Evolutionary conservation across 2,888 invertebrate genomes (phyloP), one percentile per base, ranked within the genome.

Genomic region (Pandemis corylana): DNA sequence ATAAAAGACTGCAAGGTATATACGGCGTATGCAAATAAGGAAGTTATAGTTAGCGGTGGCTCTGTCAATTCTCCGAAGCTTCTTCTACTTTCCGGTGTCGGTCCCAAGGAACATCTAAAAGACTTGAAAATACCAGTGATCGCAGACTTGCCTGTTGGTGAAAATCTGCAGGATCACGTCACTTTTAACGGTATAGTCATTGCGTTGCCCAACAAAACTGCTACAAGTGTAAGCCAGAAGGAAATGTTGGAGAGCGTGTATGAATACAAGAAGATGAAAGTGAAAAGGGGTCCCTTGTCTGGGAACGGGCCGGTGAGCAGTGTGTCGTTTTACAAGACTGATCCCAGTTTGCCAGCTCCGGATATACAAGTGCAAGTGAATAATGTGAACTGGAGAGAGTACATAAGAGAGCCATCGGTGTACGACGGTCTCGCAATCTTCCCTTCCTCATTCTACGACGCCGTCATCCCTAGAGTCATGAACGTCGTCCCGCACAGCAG

Each of bases 331-430:
- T 87, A 95, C 0, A 95, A 95, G 84, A 96, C 88, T 0, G 82
- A 88, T 1, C 94, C 95, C 20, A 28, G 86, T 56, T 85, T 91
- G 0, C 88, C 87, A 7, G 89, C 95, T 4, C 96, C 96, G 0
- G 96, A 97, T 81, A 93, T 97, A 7, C 96, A 97, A 83, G 95
- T 87, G 77, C 93, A 95, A 66, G 94, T 95, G 36, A 95, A 95
- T 77, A 87, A 92, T 0, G 81, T 87, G 0, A 94, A 91, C 70
- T 89, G 94, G 56, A 82, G 89, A 44, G 95, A 96, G 78, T 95
- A 94, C 71, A 80, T 95, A 0, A 82, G 83, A 0, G 95, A 96
- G 77, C 96, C 96, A 0, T 87, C 79, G 65, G 90, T 82, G 64
- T 91, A 86, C 13, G 82, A 84, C 0, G 85, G 87, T 46, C 82